A percentile compares a stretch with the other conserved stretches of the same genome.
Evolutionary conservation across 1,140 invertebrate species (phyloP).

Genomic region (Panonychus citri): DNA sequence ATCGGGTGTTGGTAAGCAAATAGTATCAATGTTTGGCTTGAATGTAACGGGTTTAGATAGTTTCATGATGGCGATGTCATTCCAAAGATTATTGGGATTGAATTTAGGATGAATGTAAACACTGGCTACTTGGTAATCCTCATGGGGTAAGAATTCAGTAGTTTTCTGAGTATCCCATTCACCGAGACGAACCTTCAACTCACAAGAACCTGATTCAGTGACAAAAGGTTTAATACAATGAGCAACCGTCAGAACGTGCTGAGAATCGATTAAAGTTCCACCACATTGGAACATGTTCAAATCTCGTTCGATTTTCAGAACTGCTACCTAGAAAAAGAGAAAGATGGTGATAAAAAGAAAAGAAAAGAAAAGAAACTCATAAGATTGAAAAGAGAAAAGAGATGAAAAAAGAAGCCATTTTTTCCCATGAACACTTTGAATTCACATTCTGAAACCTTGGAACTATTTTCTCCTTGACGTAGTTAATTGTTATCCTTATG

Average conservation of each 20-base stretch:
- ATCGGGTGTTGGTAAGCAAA: constrained; percentile 35
- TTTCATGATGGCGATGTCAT: constrained; percentile 41
- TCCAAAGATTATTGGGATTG: constrained; percentile 29
- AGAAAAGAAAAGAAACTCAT: too few species aligned
- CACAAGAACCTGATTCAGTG: background rate
- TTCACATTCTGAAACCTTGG: too few species aligned
- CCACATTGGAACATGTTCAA: constrained; percentile 24
- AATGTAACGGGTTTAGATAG: constrained; percentile 30
- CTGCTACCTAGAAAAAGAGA: constrained; percentile 12
- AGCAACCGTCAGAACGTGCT: constrained; percentile 16
- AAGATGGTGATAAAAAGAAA: too few species aligned
- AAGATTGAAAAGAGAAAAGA: too few species aligned
- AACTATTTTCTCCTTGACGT: too few species aligned
- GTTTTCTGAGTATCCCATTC: constrained; percentile 56
- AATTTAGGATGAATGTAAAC: constrained; percentile 32
- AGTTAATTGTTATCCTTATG: too few species aligned
- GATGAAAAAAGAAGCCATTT: too few species aligned
- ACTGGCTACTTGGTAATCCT: constrained; percentile 36
- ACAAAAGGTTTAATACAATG: constrained; percentile 14
- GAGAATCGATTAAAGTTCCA: constrained; percentile 33
- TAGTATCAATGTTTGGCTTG: constrained; percentile 38
- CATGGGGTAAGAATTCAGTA: constrained; percentile 40
- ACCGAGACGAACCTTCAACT: constrained; percentile 25
- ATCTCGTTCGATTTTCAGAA: constrained; percentile 13
- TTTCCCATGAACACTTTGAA: too few species aligned